These are phyloP conservation scores for Dendroctonus ponderosae DNA, from an alignment of 1,140 invertebrate species.

Conservation along the genomic window DNA sequence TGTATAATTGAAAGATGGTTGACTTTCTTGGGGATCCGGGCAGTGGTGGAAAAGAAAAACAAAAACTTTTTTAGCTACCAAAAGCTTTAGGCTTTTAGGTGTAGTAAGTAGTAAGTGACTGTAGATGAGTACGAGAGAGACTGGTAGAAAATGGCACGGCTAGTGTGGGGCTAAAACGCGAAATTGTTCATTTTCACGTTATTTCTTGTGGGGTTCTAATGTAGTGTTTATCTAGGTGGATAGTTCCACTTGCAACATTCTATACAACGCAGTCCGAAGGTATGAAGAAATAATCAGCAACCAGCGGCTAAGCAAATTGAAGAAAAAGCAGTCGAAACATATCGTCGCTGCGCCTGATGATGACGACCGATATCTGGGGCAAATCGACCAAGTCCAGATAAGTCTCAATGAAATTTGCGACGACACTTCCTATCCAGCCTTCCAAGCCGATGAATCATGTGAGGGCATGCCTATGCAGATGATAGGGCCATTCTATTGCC, in stretches of 20 bases:
- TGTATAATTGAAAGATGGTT: too few relatives aligned
- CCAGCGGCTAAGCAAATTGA: background rate
- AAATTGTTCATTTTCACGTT: too few relatives aligned
- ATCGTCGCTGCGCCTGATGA: background rate
- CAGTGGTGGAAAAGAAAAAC: too few relatives aligned
- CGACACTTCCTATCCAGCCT: conserved; percentile 57
- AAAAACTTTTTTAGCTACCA: background rate
- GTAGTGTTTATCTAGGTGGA: background rate
- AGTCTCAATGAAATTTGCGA: conserved; percentile 57
- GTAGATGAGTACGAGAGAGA: background rate
- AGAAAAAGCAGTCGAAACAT: background rate
- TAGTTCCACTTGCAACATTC: conserved; percentile 53
- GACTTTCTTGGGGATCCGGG: too few relatives aligned
- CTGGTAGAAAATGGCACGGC: too few relatives aligned
- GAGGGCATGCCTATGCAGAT: conserved; percentile 47
- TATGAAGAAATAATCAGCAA: conserved; percentile 52
- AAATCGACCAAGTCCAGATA: conserved; percentile 53
- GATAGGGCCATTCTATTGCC: background rate
- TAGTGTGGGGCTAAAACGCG: too few relatives aligned
- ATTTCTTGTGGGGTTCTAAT: background rate
- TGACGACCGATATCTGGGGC: conserved; percentile 46
- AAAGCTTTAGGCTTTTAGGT: background rate
- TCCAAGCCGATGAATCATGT: conserved; percentile 74
- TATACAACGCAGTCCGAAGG: conserved; percentile 58
- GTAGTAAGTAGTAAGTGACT: background rate